Percentiles rank a stretch among this genome's conserved stretches.
phyloP scores from a whole-genome alignment of 2,797 vertebrate species.

The Sus cebifrons region DNA sequence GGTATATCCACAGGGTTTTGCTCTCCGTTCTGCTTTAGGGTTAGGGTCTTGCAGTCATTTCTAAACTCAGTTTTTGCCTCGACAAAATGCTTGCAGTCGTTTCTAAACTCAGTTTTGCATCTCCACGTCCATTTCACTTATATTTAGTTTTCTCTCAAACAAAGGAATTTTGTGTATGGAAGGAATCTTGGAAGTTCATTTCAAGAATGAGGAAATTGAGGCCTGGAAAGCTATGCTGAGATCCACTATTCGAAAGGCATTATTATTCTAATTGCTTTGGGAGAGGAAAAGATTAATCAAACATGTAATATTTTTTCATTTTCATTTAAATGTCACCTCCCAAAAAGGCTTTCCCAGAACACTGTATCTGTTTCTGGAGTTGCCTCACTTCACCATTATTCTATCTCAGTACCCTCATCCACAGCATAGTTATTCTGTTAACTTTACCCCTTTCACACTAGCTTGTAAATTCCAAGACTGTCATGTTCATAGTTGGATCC shows the following conservation, averaged over 20 bases:
- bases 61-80: slow-evolving; percentile 35
- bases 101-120: not conserved
- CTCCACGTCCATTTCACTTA: not conserved
- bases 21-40: not conserved
- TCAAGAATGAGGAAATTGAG: slow-evolving; percentile 5
- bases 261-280: not conserved
- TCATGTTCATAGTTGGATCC: slow-evolving; percentile 42
- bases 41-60: slow-evolving; percentile 11
- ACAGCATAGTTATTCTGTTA: slow-evolving; percentile 52
- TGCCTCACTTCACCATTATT: not conserved
- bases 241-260: not conserved
- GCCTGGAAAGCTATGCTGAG: not conserved
- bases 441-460: not conserved
- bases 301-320: not conserved
- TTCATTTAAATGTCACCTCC: slow-evolving; percentile 39
- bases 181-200: slow-evolving; percentile 54
- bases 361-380: slow-evolving; percentile 9
- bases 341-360: slow-evolving; percentile 1
- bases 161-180: slow-evolving; percentile 26
- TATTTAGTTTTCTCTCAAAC: not conserved
- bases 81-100: not conserved
- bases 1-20: not conserved
- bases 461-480: not conserved
- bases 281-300: slow-evolving; percentile 21
- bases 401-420: slow-evolving; percentile 13